phyloP scores from a whole-genome alignment of 2,113 vertebrate genomes.

The Zeus faber region DNA sequence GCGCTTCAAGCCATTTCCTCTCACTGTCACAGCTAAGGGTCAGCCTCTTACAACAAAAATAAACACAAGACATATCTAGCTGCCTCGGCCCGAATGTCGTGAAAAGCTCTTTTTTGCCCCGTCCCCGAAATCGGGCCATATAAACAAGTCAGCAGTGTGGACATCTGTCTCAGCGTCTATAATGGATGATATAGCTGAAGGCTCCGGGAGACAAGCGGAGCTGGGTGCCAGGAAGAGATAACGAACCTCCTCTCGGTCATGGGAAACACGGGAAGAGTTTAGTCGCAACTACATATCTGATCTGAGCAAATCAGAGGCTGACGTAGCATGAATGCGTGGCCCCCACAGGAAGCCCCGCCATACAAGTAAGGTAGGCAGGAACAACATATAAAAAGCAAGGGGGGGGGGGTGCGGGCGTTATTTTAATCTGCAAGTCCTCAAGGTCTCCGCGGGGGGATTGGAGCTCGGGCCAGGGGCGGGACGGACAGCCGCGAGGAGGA shows the following conservation, averaged over 20 bases:
- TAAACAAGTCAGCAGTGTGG: constrained; percentile 67
- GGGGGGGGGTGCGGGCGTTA: constrained; percentile 19
- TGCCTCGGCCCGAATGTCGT: constrained; percentile 32
- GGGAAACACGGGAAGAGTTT: constrained; percentile 57
- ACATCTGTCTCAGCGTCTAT: constrained; percentile 68
- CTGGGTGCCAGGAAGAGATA: constrained; percentile 66
- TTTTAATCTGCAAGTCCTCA: constrained; percentile 42
- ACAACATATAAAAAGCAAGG: background rate
- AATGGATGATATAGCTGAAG: constrained; percentile 70
- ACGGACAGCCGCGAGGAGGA: constrained; percentile 5
- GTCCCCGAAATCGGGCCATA: constrained; percentile 39
- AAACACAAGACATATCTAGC: constrained; percentile 22
- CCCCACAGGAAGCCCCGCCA: constrained; percentile 19
- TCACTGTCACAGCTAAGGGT: constrained; percentile 30
- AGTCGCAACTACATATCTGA: constrained; percentile 62
- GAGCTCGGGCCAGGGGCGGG: constrained; percentile 2
- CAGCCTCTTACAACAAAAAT: constrained; percentile 15
- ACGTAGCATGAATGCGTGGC: constrained; percentile 36
- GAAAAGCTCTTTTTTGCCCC: constrained; percentile 47
- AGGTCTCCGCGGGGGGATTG: constrained; percentile 7
- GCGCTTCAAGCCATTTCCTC: constrained; percentile 46
- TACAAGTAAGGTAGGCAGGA: background rate
- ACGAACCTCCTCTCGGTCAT: constrained; percentile 54
- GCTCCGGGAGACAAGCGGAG: constrained; percentile 52
- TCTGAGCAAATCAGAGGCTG: constrained; percentile 52